Evolutionary conservation across 2,888 invertebrate genomes (phyloP), one percentile per base, ranked within the genome.

Genomic region (Alloscopus bannaensis): DNA sequence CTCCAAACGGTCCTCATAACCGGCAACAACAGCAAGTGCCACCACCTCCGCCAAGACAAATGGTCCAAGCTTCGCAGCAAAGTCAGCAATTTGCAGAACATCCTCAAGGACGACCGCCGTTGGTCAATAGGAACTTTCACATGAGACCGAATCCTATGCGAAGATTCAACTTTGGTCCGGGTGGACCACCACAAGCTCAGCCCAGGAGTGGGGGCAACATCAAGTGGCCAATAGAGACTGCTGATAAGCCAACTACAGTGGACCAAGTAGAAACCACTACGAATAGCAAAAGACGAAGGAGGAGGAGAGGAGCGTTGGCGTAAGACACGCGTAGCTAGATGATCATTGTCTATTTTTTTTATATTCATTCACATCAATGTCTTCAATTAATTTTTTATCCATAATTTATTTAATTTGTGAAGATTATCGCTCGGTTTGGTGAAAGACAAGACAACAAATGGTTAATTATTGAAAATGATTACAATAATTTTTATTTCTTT

Each of bases 161-260:
- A 13, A 66, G 70, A 60, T 79, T 60, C 60, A 80, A 69, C 59
- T 73, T 70, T 62, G 78, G 66, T 20, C 60, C 60, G 42, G 77
- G 70, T 11, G 72, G 75, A 16, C 76, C 77, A 8, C 69, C 77
- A 40, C 70, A 78, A 70, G 73, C 72, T 22, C 78, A 72, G 16
- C 75, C 80, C 18, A 52, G 83, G 66, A 80, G 80, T n/a, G 75
- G 81, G 52, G 78, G 82, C 22, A 84, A 79, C 62, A 73, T 82
- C 28, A 81, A 82, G 40, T 84, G 84, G 84, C 81, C 82, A 73
- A 64, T 69, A 6, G 82, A 81, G 3, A 73, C 80, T 3, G 76
- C 69, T 6, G 68, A 69, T 52, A 72, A 62, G 26, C 45, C 13
- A 16, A 31, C 6, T 31, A 28, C 55, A 26, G 18, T 45, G 16